phyloP scores from a whole-genome alignment of 2,113 vertebrate genomes.

The Microtus richardsoni region DNA sequence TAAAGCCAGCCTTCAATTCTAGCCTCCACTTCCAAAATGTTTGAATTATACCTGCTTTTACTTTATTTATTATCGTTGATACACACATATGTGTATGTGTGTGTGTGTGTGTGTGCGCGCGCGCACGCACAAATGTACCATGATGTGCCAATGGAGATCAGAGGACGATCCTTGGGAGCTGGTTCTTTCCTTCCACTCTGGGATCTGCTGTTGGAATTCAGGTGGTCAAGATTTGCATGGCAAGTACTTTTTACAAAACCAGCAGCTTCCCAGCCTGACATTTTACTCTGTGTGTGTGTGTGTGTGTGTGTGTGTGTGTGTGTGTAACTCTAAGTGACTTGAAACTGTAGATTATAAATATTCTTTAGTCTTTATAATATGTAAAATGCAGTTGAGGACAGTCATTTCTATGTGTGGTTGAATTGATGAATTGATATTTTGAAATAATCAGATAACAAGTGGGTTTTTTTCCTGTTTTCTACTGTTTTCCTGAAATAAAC shows the following conservation, averaged over 20 bases:
- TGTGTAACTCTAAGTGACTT: not conserved
- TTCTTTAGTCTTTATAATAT: slow-evolving; percentile 21
- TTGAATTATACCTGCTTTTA: not conserved
- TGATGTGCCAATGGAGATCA: not conserved
- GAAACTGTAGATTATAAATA: not conserved
- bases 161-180: not conserved
- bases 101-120: not conserved
- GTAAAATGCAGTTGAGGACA: slow-evolving; percentile 30
- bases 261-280: not conserved
- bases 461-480: slow-evolving; percentile 51
- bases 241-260: not conserved
- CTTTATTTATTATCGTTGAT: not conserved
- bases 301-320: not conserved
- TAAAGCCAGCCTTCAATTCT: not conserved
- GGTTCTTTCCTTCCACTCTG: not conserved
- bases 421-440: slow-evolving; percentile 60
- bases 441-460: slow-evolving; percentile 46
- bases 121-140: not conserved
- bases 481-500: slow-evolving; percentile 54
- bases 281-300: not conserved
- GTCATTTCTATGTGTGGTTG: not conserved
- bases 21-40: not conserved
- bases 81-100: not conserved
- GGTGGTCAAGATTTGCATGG: not conserved
- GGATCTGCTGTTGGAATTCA: not conserved